Evolutionary conservation across 2,113 vertebrate species (phyloP).

Genomic region (Cyanocitta stelleri): DNA sequence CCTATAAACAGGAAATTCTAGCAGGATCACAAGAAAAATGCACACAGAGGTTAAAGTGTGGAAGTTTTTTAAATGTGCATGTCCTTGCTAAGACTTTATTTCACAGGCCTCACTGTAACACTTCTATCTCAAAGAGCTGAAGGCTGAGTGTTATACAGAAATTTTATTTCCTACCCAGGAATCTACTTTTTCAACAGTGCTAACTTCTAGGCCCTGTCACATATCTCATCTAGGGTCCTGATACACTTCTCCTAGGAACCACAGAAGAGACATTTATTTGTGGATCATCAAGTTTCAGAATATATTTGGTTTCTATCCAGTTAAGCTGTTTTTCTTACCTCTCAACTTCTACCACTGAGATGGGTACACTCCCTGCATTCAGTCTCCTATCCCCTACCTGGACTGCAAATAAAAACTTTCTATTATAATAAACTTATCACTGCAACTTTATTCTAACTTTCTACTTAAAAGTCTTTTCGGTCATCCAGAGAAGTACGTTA

Average conservation of each 20-base stretch:
- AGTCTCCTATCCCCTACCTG: background rate
- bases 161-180: background rate
- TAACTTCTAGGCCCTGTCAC: background rate
- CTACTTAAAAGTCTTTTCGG: background rate
- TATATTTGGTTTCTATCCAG: background rate
- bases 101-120: background rate
- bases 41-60: background rate
- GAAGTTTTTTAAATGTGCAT: fast-evolving
- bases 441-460: background rate
- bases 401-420: background rate
- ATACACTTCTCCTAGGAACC: background rate
- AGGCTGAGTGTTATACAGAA: background rate
- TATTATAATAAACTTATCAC: background rate
- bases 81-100: background rate
- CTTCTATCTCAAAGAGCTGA: background rate
- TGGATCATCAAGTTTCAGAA: background rate
- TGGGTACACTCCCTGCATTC: background rate
- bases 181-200: background rate
- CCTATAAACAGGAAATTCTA: background rate
- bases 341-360: background rate
- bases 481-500: background rate
- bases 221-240: background rate
- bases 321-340: background rate
- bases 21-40: background rate
- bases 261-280: background rate